Base-by-base conservation (phyloP, 2,888 invertebrate genomes). In the Tenthredo distinguenda region DNA sequence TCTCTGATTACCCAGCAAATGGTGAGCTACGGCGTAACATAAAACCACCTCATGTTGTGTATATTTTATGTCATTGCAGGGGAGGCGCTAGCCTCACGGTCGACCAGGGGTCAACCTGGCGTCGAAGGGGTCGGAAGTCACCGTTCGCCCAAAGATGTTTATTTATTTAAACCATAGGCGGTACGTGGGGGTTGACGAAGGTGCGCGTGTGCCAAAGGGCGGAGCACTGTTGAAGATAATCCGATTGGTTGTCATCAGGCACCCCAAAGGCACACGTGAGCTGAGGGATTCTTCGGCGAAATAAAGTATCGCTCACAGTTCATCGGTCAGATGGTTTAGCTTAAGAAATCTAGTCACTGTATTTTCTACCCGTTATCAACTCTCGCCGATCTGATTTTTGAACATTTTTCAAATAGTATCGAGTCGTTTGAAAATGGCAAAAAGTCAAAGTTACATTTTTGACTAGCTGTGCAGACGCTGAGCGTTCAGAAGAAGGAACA, bases 121-220 rank as follows among this genome's bases (percentile, higher is more conserved):
- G 26, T 62, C 15, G 21, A 55, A 18, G 40, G 21, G 65, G 15
- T 82, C 82, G 83, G 47, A 83, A 83, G 83, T 83, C 83, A 83
- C 83, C 68, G 83, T 83, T 83, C 71, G 83, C 50, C 68, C 40
- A 47, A 83, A 34, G 26, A 43, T 68, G 26, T 18, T 83, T 50
- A 83, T 50, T 83, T 83, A 71, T 83, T 83, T 43, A 83, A 83
- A 83, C 71, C 83, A 68, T 68, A 83, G 83, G 83, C 83, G 71
- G 71, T 71, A 55, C 83, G 83, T 83, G 68, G 83, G 71, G 71
- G 68, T 71, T 21, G 34, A 47, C 47, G n/a, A 37, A 47, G 71
- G 83, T 68, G 83, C 83, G 83, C 83, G 31, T 83, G 83, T 68
- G 83, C 83, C 71, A 31, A 83, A 83, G 34, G 83, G 83, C 83